Conservation (phyloP, 2,113 vertebrate species). For the Nanorana parkeri region DNA sequence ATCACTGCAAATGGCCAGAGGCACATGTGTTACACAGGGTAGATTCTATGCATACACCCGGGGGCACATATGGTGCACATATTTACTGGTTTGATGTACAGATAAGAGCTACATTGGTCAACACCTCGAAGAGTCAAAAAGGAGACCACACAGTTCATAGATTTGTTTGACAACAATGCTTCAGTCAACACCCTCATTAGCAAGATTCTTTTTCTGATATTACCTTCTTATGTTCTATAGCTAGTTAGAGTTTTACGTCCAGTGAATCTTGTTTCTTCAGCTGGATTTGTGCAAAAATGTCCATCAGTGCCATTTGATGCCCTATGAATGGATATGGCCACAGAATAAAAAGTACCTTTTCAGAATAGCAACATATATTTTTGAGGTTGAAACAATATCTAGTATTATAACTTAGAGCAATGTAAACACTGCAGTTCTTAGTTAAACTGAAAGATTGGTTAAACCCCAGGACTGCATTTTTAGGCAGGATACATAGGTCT, state of each 20-base stretch:
- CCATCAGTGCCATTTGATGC: background rate
- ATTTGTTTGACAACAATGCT: conserved; percentile 28
- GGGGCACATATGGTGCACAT: conserved; percentile 50
- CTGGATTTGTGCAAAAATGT: background rate
- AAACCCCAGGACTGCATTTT: too few species aligned
- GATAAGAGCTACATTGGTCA: conserved; percentile 28
- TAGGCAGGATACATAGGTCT: too few species aligned
- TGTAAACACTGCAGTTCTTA: too few species aligned
- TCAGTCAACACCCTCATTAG: background rate
- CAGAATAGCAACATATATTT: too few species aligned
- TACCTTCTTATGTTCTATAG: background rate
- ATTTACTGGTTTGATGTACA: conserved; percentile 11
- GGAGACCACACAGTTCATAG: conserved; percentile 62
- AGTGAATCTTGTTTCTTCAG: background rate
- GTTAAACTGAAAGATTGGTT: too few species aligned
- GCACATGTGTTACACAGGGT: conserved; percentile 9
- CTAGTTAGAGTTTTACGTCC: background rate
- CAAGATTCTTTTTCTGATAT: background rate
- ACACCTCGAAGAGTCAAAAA: background rate
- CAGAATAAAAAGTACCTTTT: too few species aligned
- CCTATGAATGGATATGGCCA: too few species aligned
- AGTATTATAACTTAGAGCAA: too few species aligned
- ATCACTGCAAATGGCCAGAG: conserved; percentile 56
- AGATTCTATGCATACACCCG: background rate
- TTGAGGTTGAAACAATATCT: too few species aligned